Conservation (phyloP, 2,888 invertebrate genomes). For the Andrena flavipes region DNA sequence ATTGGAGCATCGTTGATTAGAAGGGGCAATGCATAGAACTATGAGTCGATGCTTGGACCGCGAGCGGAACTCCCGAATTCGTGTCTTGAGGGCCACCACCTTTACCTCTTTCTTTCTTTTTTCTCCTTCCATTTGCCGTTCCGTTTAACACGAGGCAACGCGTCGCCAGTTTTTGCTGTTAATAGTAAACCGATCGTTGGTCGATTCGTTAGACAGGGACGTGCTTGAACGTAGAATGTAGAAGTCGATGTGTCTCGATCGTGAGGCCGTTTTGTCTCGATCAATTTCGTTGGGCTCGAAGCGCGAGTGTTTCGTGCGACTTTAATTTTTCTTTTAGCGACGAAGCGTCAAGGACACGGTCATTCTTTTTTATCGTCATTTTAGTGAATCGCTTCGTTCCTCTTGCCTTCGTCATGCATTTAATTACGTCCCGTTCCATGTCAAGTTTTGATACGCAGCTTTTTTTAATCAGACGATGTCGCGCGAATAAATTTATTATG, state of each 20-base stretch:
- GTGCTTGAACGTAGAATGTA: constrained; percentile 1
- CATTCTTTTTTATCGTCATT: constrained; percentile 9
- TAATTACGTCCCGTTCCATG: constrained; percentile 48
- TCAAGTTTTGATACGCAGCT: constrained; percentile 25
- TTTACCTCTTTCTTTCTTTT: constrained; percentile 6
- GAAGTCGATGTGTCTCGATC: neutral
- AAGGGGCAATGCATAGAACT: neutral
- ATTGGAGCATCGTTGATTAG: neutral
- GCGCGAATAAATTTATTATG: constrained; percentile 4
- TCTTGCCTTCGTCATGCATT: constrained; percentile 48
- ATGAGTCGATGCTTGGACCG: no score
- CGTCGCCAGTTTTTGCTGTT: constrained; percentile 30
- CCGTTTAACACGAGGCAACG: constrained; percentile 35
- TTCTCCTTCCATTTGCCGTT: constrained; percentile 26
- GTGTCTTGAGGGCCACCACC: constrained; percentile 16
- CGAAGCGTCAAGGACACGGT: constrained; percentile 3
- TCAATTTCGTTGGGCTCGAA: neutral
- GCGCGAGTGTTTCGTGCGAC: neutral
- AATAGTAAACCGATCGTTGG: constrained; percentile 30
- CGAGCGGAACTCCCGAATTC: neutral
- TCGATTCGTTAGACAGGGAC: constrained; percentile 63
- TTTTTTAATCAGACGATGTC: neutral
- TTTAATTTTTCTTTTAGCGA: constrained; percentile 1
- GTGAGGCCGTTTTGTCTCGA: neutral
- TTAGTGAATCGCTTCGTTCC: constrained; percentile 5